Conservation (phyloP, 2,888 invertebrate species). For the Orthonevra nobilis region DNA sequence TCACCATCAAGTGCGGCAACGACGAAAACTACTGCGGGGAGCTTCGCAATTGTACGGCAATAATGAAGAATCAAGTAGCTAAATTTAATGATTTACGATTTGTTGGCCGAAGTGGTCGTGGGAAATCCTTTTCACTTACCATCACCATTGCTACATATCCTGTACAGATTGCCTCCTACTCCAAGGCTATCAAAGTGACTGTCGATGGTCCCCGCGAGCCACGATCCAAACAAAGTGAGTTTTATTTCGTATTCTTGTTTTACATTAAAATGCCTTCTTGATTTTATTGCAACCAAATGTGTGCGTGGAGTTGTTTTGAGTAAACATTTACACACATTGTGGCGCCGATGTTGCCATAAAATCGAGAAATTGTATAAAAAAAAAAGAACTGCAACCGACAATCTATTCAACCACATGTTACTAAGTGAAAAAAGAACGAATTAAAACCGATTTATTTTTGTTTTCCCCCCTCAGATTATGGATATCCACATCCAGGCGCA, state of each 20-base stretch:
- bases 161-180: slow-evolving; percentile 94
- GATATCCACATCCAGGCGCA: slow-evolving; percentile 88
- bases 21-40: slow-evolving; percentile 99
- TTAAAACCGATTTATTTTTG: slow-evolving; percentile 11
- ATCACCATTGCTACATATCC: slow-evolving; percentile 90
- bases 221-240: slow-evolving; percentile 97
- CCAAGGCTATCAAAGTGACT: slow-evolving; percentile 99
- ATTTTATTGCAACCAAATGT: slow-evolving; percentile 68
- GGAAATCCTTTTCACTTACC: slow-evolving; percentile 96
- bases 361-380: slow-evolving; percentile 49
- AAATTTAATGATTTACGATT: slow-evolving; percentile 99
- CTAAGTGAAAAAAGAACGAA: slow-evolving; percentile 28
- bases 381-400: slow-evolving; percentile 17
- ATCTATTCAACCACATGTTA: slow-evolving; percentile 44
- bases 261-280: slow-evolving; percentile 20
- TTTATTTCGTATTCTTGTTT: slow-evolving; percentile 9
- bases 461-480: slow-evolving; percentile 84
- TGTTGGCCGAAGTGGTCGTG: slow-evolving; percentile 97
- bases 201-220: slow-evolving; percentile 99
- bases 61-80: slow-evolving; percentile 98
- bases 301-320: slow-evolving; percentile 33
- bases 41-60: slow-evolving; percentile 93
- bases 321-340: slow-evolving; percentile 61
- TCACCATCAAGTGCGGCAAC: slow-evolving; percentile 96
- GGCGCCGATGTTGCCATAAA: slow-evolving; percentile 67